Conservation (phyloP, 2,113 vertebrate species). For the Trematomus loennbergii region DNA sequence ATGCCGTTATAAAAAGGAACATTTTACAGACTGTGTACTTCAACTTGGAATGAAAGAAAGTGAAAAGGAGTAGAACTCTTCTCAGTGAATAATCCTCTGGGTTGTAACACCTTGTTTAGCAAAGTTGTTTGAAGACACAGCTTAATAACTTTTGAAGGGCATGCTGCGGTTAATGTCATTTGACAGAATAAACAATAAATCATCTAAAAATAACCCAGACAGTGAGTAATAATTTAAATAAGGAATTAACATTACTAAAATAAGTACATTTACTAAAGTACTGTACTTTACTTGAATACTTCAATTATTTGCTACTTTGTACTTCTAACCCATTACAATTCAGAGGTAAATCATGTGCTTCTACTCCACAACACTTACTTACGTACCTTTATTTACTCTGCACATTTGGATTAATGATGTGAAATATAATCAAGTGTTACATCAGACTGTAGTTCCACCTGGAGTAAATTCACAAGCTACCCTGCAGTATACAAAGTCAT, state of each 20-base stretch:
- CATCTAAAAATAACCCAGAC: neutral
- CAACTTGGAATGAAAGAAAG: fast-evolving
- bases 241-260: neutral
- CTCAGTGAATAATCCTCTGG: neutral
- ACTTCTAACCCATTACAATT: too few species aligned
- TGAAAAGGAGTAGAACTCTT: neutral
- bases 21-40: neutral
- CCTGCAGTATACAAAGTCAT: too few species aligned
- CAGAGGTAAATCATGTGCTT: too few species aligned
- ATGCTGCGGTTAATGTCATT: neutral
- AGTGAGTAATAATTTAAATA: neutral
- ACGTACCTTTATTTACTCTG: too few species aligned
- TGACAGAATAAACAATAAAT: neutral
- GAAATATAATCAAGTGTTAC: too few species aligned
- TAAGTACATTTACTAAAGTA: too few species aligned
- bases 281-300: too few species aligned
- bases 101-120: neutral
- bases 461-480: too few species aligned
- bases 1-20: neutral
- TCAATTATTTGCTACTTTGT: too few species aligned
- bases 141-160: neutral
- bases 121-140: neutral
- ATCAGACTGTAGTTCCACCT: too few species aligned
- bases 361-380: too few species aligned
- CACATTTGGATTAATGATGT: too few species aligned